These are phyloP conservation scores for Epinephelus cyanopodus DNA, from an alignment of 2,113 vertebrate genomes.

Conservation along the genomic window DNA sequence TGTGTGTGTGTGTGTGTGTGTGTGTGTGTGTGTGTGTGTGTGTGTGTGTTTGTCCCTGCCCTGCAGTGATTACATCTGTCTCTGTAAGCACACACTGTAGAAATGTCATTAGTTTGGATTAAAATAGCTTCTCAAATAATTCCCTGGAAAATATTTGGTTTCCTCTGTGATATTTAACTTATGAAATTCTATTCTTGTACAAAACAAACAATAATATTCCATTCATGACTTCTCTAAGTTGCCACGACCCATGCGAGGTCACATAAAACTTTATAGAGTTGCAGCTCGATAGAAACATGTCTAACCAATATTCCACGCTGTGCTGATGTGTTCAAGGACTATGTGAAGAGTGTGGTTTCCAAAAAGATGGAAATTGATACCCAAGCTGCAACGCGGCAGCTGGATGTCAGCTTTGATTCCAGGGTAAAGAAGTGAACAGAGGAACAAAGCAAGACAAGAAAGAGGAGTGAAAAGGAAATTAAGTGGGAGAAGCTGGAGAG, in stretches of 20 bases:
- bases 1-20: neutral
- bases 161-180: conserved; percentile 16
- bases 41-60: neutral
- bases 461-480: no score
- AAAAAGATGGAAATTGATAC: conserved; percentile 14
- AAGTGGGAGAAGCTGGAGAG: neutral
- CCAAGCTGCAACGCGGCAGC: conserved; percentile 14
- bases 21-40: neutral
- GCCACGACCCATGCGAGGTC: neutral
- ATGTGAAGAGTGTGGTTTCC: conserved; percentile 1
- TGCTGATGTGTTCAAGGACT: conserved; percentile 18
- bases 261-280: neutral
- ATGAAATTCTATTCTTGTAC: neutral
- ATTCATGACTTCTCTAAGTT: neutral
- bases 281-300: neutral
- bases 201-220: conserved; percentile 12
- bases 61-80: conserved; percentile 18
- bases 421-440: conserved; percentile 1
- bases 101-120: conserved; percentile 20
- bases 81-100: neutral
- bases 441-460: neutral
- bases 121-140: conserved; percentile 6
- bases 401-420: conserved; percentile 38
- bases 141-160: conserved; percentile 20
- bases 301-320: neutral